Base-by-base conservation (phyloP, 2,888 invertebrate species). In the Acanthoscelides obtectus region DNA sequence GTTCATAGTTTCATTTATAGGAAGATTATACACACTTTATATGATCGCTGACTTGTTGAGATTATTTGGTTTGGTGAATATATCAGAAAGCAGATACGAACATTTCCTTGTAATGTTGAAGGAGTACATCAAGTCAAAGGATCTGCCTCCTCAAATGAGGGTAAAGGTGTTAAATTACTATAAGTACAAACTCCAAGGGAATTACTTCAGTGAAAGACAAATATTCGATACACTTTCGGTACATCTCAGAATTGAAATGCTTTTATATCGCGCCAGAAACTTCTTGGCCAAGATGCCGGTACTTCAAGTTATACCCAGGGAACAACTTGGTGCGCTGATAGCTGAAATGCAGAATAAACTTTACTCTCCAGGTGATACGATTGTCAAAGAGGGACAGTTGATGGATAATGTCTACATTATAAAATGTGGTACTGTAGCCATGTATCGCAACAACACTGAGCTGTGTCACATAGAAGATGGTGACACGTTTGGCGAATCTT, bases 171-270 rank as follows among this genome's bases (percentile, higher is more conserved):
- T 25, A 3, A 45, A 70, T 25, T 73, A 72, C 45, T 75, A 72
- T 25, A 20, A 72, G 27, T 73, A 72, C 63, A 76, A 75, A 65
- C 73, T 70, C 64, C 73, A 76, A 65, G 63, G 68, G 19, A 70
- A 73, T n/a, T 76, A 70, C 64, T 74, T 73, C 66, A 75, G 72
- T 22, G 76, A 76, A 64, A 71, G 66, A 22, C 71, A 70, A 2
- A 76, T 76, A 19, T 72, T 73, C 20, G 65, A 12, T 8, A 63
- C 74, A 12, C 22, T 76, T 25, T 73, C 74, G 0, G 22, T 67
- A 4, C 71, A 72, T 21, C 66, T 76, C 21, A 67, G 22, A 69
- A 67, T 70, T 22, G 74, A 74, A 68, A 22, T 76, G 20, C 22
- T 71, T 5, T 21, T 76, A 21, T 72, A 70, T 69, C 20, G 70